Base-by-base conservation (phyloP, 2,113 vertebrate species). In the Trematocara marginatum region DNA sequence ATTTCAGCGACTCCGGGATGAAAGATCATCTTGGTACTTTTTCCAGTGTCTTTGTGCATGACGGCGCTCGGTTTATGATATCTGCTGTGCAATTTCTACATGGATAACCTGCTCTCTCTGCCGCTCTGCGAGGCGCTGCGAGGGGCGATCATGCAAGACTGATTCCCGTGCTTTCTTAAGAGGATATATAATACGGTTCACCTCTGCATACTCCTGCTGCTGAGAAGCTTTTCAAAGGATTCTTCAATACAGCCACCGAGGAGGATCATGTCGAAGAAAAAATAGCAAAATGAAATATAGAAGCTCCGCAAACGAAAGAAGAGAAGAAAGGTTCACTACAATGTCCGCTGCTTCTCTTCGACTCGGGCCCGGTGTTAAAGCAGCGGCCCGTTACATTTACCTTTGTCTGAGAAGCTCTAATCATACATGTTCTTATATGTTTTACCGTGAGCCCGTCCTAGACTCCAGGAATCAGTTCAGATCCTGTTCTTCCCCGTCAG, bases 151-250 rank as follows among this genome's bases (percentile, higher is more conserved):
- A 95, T 91, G 95, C 92, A 12, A 80, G 79, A 94, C 94, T 94
- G 94, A 95, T 95, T 95, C 94, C 90, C 82, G 88, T 81, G 92
- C 90, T 94, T 92, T 90, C 92, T 95, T 95, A 95, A 94, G 92
- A 93, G 95, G 92, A 94, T 90, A 94, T 92, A 92, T 95, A 93
- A 96, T 94, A 93, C 92, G 93, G 88, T 92, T 94, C 89, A 93
- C 91, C 90, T 95, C 86, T 91, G 88, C 88, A 88, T 92, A 90
- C 92, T 91, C 86, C 86, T 91, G 89, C 92, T 29, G 84, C 89
- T 85, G 82, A 89, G 69, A 90, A 84, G 69, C 90, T 84, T 92
- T 92, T 87, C 76, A 92, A 79, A 90, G 86, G 69, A 53, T 76
- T 87, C 76, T 87, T 86, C 74, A 38, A 26, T 69, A 76, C 52